Percentiles rank a stretch among this genome's conserved stretches.
Evolutionary conservation across 1,140 invertebrate species (phyloP).

Genomic region (Stratiolaelaps scimitus): DNA sequence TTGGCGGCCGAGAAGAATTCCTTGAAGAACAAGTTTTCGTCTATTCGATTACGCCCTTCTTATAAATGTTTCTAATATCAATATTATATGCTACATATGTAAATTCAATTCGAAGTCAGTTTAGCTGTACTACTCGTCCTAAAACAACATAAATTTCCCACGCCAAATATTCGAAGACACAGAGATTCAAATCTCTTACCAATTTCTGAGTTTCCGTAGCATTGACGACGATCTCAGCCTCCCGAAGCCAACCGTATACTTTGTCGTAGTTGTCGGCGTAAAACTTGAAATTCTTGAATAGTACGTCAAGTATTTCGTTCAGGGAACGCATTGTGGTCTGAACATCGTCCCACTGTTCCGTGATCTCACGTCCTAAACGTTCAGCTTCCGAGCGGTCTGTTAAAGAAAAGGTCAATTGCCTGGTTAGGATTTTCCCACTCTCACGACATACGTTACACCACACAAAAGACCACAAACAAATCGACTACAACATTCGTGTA

Average conservation of each 20-base stretch:
- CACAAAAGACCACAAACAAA: no score
- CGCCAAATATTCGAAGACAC: not conserved
- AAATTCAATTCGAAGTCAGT: slow-evolving; percentile 48
- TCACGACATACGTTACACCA: no score
- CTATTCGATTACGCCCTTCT: slow-evolving; percentile 9
- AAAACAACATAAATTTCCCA: no score
- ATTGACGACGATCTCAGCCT: slow-evolving; percentile 60
- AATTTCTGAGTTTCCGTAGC: slow-evolving; percentile 67
- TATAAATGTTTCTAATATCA: no score
- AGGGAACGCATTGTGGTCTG: slow-evolving; percentile 77
- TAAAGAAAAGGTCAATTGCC: slow-evolving; percentile 35
- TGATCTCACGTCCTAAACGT: slow-evolving; percentile 65
- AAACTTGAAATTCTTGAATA: slow-evolving; percentile 69
- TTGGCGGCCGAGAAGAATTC: slow-evolving; percentile 65
- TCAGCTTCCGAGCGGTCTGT: slow-evolving; percentile 57
- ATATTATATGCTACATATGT: slow-evolving; percentile 42
- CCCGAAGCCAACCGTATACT: slow-evolving; percentile 63
- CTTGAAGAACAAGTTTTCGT: slow-evolving; percentile 35
- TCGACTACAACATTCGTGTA: no score
- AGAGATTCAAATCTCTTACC: slow-evolving; percentile 39
- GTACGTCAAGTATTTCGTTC: slow-evolving; percentile 73
- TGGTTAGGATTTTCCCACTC: no score
- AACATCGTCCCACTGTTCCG: slow-evolving; percentile 73
- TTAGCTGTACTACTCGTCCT: no score
- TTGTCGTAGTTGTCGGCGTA: slow-evolving; percentile 60